Base-by-base conservation (phyloP, 64 coral and sea anemone species). In the Orbicella faveolata region DNA sequence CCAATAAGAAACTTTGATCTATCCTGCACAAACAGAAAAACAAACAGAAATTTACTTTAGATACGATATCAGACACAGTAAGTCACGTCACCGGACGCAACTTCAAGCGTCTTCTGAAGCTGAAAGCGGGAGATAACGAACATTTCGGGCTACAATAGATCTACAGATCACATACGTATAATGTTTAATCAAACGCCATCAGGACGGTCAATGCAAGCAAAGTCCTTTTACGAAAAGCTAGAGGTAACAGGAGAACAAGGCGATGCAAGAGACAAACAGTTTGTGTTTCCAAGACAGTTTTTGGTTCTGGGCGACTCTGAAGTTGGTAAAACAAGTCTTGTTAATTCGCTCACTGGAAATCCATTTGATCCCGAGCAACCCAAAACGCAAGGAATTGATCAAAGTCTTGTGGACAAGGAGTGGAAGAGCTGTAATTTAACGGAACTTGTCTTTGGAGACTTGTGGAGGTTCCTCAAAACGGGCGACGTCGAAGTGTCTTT, bases 241-340 rank as follows among this genome's bases (percentile, higher is more conserved):
- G n/a, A n/a, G n/a, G n/a, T n/a, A n/a, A n/a, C 34, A 76, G 52
- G 34, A 19, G 80, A 37, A 57, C 74, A 79, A n/a, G 80, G 69
- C 13, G 83, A 41, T 36, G 57, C 81, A 35, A 53, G 41, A 91
- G 16, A 88, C 63, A 83, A 44, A 13, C 80, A 94, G 14, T 75
- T 39, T 63, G 92, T 89, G 2, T 66, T 86, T 52, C 79, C 77
- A 57, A 87, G 74, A 4, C 92, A 89, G 55, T 75, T 82, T 63
- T 66, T 94, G n/a, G 80, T 94, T 36, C 74, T 94, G 2, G 92
- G 92, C 26, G 87, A 89, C 21, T n/a, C 87, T 10, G 21, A 87
- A 69, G 69, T 76, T 76, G 92, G 79, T 15, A 94, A 94, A 54
- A 89, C 92, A 17, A 94, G 88, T 90, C 66, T 94, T 0, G 61